Base-by-base conservation (phyloP, 1,140 invertebrate genomes). In the Drosophila eugracilis region DNA sequence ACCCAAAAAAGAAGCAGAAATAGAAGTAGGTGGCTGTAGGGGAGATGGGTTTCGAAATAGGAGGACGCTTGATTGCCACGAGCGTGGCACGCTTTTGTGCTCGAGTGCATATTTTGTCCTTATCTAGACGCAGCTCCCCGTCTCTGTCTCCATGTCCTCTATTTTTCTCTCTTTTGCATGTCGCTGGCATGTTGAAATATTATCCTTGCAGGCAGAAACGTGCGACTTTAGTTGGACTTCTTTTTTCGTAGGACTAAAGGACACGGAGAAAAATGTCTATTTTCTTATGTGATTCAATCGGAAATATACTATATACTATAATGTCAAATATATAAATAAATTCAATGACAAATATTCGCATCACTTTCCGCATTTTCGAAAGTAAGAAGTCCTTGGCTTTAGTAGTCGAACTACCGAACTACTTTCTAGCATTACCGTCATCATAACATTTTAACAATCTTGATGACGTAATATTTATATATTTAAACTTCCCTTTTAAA, bases 121-220 rank as follows among this genome's bases (percentile, higher is more conserved):
- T 90, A 90, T 89, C 84, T 89, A 60, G 81, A 74, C 69, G 74
- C 42, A 62, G 42, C 67, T 30, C 21, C 6, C 34, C 45, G 34
- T 17, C 34, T 19, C 41, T 34, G 19, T 32, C 48, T 28, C 15
- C 28, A 32, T 14, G 42, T 50, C 41, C 79, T 58, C 55, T 48
- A 54, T 67, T 70, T 52, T 72, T 42, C 22, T 49, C 59, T 53
- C 47, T 89, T 81, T 78, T 81, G 77, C 77, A 76, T 83, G 83
- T 89, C 86, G 73, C 53, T 78, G 74, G 58, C 79, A 89, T 79
- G 86, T 70, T 90, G 86, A 90, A 90, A 90, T 90, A 90, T 90
- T 90, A 90, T 86, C 77, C 86, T 90, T 81, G 78, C 75, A 90
- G 86, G 81, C 86, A 86, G 78, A 88, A 86, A 90, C 86, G 86